These are phyloP conservation scores for Diacarnus erythraeanus DNA, from an alignment of 37 sponge, comb jelly and placozoan species.

Conservation along the genomic window DNA sequence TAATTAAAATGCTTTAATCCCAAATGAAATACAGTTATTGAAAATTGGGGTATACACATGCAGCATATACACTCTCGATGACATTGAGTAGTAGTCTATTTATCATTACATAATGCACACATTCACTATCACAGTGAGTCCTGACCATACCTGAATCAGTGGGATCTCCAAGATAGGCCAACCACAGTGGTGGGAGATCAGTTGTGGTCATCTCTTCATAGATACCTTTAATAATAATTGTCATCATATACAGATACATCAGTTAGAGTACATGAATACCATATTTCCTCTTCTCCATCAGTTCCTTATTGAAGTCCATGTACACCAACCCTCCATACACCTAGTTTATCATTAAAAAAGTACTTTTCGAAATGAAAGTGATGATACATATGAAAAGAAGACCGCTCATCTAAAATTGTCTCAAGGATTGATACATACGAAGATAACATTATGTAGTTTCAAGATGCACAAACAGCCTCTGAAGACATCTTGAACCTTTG, in stretches of 20 bases:
- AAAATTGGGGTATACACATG: too few relatives aligned
- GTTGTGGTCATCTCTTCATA: conserved; percentile 51
- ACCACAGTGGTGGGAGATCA: conserved; percentile 77
- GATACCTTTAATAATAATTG: conserved; percentile 32
- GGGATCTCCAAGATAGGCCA: conserved; percentile 82
- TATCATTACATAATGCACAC: neutral
- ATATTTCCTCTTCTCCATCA: conserved; percentile 56
- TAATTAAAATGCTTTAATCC: too few relatives aligned
- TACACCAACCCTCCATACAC: conserved; percentile 87
- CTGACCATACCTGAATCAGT: conserved; percentile 87
- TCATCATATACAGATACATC: neutral
- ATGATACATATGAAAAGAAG: too few relatives aligned
- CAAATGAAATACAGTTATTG: too few relatives aligned
- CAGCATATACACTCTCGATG: too few relatives aligned
- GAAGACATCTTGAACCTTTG: too few relatives aligned
- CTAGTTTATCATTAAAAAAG: conserved; percentile 24
- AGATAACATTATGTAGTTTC: too few relatives aligned
- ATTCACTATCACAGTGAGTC: neutral
- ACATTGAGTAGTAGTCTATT: neutral
- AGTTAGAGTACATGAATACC: conserved; percentile 32
- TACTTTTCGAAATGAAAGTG: too few relatives aligned
- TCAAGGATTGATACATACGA: too few relatives aligned
- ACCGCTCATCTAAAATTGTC: too few relatives aligned
- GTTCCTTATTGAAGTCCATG: conserved; percentile 77
- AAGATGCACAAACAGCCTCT: neutral